Percentiles rank a stretch among this genome's conserved stretches.
Evolutionary conservation across 2,113 vertebrate genomes (phyloP).

Genomic region (Centrocercus urophasianus): DNA sequence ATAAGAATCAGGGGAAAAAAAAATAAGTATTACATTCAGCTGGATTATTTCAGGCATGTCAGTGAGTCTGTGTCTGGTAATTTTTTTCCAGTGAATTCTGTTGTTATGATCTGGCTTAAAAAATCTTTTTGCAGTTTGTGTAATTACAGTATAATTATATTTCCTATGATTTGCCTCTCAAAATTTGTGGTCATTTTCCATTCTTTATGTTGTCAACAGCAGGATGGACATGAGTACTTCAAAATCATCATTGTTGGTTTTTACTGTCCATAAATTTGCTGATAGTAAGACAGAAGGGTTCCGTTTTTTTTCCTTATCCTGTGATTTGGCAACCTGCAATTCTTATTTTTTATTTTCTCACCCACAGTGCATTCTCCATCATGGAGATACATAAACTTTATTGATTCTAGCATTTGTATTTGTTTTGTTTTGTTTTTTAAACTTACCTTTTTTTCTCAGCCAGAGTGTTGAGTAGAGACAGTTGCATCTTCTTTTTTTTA

Average conservation of each 20-base stretch:
- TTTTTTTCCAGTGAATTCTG: background rate
- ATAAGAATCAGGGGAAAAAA: background rate
- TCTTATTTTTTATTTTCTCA: background rate
- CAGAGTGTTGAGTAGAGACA: background rate
- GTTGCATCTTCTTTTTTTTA: background rate
- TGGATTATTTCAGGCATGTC: background rate
- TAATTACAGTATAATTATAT: background rate
- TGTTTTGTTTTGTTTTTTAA: background rate
- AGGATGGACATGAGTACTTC: background rate
- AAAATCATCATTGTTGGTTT: background rate
- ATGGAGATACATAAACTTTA: background rate
- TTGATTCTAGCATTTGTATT: background rate
- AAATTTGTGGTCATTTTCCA: background rate
- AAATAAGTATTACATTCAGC: background rate
- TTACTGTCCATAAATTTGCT: background rate
- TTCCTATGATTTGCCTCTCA: background rate
- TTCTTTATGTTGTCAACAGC: background rate
- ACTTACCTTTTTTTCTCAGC: background rate
- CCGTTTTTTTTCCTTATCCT: background rate
- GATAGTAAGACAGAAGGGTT: background rate
- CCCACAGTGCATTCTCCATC: background rate
- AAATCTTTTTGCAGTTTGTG: background rate
- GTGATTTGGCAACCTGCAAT: background rate
- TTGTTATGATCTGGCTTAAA: background rate
- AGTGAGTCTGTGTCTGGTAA: background rate